Evolutionary conservation across 2,888 invertebrate species (phyloP), one percentile per base, ranked within the genome.

Genomic region (Oconnorella tubifera): DNA sequence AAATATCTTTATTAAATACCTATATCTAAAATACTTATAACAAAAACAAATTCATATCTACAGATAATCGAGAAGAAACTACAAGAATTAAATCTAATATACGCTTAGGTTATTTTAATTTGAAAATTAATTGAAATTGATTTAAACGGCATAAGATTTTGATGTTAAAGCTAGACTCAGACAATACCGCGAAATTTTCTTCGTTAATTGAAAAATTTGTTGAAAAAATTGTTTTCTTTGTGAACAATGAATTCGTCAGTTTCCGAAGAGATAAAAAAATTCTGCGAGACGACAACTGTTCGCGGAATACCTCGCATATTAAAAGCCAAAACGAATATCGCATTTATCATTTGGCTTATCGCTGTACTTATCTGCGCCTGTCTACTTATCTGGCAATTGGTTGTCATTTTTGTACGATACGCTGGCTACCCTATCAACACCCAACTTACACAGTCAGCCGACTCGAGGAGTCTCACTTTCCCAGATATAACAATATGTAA

Each of bases 261-360:
- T 10, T 19, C 40, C 40, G 40, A 10, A 40, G 40, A 40, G 19
- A 19, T 40, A 19, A 10, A 19, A 40, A 19, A 10, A 19, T 40
- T 40, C 19, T 40, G 40, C 40, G 56, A 56, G 56, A 29, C 1
- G 1, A 29, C 31, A 10, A 29, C 56, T 6, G 56, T 56, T 14
- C 28, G 31, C 28, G 56, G 56, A 25, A 31, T 56, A 6, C 31
- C 56, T 6, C 29, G 56, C 1, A 56, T 56, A 28, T 19, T 56
- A 1, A 56, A 56, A 29, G 31, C 56, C 28, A 56, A 29, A 1
- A 56, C 10, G 2, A 56, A 19, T 3, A 19, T 56, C 28, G 23
- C 19, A 19, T 40, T 40, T 19, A 40, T 40, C 40, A 10, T 40
- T 40, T 40, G 40, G 40, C 40, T 40, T 40, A 19, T 40, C 10